Evolutionary conservation across 2,113 vertebrate species (phyloP), one percentile per base, ranked within the genome.

Genomic region (Colistium nudipinnis): DNA sequence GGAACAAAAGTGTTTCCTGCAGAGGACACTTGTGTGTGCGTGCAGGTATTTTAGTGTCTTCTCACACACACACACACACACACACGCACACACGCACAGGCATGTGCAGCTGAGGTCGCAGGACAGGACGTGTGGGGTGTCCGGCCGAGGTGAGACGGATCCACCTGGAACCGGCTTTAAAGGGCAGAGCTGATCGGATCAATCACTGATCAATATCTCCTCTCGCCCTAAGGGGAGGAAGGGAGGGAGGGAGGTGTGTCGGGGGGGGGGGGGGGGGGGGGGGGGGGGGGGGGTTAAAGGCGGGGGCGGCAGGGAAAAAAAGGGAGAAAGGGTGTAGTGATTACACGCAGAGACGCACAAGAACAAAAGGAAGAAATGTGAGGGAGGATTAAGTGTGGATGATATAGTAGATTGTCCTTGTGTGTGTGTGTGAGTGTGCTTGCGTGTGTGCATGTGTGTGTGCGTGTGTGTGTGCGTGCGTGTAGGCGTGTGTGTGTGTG

Each of bases 201-300:
- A n/a, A n/a, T n/a, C n/a, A n/a, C 49, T 70, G 84, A 87, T 88
- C 80, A 1, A 81, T 81, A 82, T 71, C 70, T 65, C 30, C 0
- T 54, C 56, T 75, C 60, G 57, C 72, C 63, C 33, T 43, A 44
- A 76, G 27, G 33, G 35, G 35, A 53, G 52, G 10, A 22, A 1
- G 44, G 11, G 41, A 2, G 41, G 0, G 39, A 17, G 16, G 31
- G 31, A 35, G 35, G 35, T 12, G 7, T 7, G 76, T 27, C 30
- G 39, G 57, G 8, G 53, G 35, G 53, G 36, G 38, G 24, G 25
- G 39, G 16, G 39, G 39, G 7, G 17, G 52, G 28, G 39, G 55
- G 48, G 11, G 24, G 2, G 41, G 35, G 35, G 35, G 35, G 35
- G 35, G 35, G 7, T 39, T 49, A 51, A n/a, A n/a, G n/a, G n/a